phyloP scores from a whole-genome alignment of 1,140 invertebrate species.

The Steinernema feltiae region DNA sequence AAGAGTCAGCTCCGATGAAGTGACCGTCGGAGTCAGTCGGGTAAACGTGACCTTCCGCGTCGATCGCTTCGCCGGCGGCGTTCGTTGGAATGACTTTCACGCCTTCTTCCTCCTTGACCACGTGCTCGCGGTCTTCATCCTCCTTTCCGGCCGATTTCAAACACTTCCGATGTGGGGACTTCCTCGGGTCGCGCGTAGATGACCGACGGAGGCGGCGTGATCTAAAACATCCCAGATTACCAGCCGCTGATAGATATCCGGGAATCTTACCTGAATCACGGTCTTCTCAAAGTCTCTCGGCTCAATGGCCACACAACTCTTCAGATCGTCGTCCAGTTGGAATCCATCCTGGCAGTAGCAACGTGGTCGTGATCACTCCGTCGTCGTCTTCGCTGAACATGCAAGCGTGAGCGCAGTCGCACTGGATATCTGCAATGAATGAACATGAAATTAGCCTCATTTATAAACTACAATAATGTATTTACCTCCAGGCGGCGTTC shows the following conservation, averaged over 20 bases:
- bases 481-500: conserved; percentile 49
- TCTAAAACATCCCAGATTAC: conserved; percentile 24
- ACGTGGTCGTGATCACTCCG: conserved; percentile 31
- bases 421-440: conserved; percentile 47
- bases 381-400: conserved; percentile 42
- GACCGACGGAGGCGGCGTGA: conserved; percentile 30
- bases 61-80: conserved; percentile 16
- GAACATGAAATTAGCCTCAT: neutral
- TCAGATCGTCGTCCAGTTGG: conserved; percentile 40
- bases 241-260: neutral
- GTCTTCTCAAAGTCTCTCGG: conserved; percentile 18
- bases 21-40: conserved; percentile 18
- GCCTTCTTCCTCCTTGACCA: neutral
- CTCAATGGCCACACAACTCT: conserved; percentile 41
- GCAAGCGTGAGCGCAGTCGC: conserved; percentile 55
- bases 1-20: conserved; percentile 24
- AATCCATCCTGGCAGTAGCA: conserved; percentile 53
- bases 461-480: neutral
- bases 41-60: neutral
- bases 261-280: conserved; percentile 33
- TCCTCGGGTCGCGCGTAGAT: conserved; percentile 29
- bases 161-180: conserved; percentile 22
- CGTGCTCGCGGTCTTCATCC: neutral
- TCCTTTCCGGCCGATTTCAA: neutral
- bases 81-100: neutral